phyloP scores from a whole-genome alignment of 1,140 invertebrate genomes.

The Ceratina calcarata region DNA sequence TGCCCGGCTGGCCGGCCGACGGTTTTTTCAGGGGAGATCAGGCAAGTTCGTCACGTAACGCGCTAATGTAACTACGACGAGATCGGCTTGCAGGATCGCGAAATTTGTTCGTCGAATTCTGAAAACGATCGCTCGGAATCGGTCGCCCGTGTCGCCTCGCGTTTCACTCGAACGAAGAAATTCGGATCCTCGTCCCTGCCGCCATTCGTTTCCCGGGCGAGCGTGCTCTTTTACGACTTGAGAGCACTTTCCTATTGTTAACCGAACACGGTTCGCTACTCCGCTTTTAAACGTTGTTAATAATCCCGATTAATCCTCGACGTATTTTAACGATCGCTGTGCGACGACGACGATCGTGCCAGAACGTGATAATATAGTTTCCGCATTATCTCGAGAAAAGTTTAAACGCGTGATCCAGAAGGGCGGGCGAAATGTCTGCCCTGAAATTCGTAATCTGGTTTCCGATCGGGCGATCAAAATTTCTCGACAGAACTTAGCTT shows the following conservation, averaged over 20 bases:
- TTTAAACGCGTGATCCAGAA: not conserved
- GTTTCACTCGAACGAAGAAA: not conserved
- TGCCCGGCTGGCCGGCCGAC: not conserved
- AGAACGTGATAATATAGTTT: too few relatives aligned
- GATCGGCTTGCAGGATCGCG: slow-evolving; percentile 36
- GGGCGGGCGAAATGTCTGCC: not conserved
- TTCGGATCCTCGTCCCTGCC: too few relatives aligned
- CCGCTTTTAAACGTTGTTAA: too few relatives aligned
- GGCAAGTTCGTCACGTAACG: slow-evolving; percentile 56
- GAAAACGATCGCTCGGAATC: not conserved
- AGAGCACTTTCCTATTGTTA: too few relatives aligned
- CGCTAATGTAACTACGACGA: slow-evolving; percentile 47
- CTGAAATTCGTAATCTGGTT: not conserved
- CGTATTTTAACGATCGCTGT: too few relatives aligned
- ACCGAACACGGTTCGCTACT: too few relatives aligned
- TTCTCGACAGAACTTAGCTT: not conserved
- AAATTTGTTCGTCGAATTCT: slow-evolving; percentile 35
- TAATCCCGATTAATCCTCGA: too few relatives aligned
- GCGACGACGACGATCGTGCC: too few relatives aligned
- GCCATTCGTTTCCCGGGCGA: not conserved
- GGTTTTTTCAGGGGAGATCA: slow-evolving; percentile 32
- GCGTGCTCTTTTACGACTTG: not conserved
- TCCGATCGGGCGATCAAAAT: slow-evolving; percentile 11
- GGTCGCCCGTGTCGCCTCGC: not conserved
- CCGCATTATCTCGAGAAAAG: too few relatives aligned